Percentiles rank a stretch among this genome's conserved stretches.
Evolutionary conservation across 1,140 invertebrate species (phyloP).

Genomic region (Planococcus citri): DNA sequence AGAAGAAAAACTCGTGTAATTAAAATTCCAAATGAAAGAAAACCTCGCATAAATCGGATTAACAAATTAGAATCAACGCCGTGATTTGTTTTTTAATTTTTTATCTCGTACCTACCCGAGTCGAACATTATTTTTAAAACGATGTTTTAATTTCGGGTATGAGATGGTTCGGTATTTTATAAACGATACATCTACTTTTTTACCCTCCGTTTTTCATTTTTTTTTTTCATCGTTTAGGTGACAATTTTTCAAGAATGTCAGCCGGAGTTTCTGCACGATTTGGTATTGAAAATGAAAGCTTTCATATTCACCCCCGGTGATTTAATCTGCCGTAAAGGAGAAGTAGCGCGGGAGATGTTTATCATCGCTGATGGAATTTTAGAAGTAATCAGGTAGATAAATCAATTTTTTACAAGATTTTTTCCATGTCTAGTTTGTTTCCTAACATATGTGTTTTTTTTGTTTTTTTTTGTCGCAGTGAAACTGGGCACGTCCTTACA

Average conservation of each 20-base stretch:
- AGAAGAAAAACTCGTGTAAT: not conserved
- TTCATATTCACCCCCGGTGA: constrained; percentile 96
- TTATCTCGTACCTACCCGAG: not conserved
- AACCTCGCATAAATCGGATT: not conserved
- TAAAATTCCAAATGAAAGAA: not conserved
- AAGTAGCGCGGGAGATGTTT: constrained; percentile 94
- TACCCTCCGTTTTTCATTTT: not conserved
- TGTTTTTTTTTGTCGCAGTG: constrained; percentile 42
- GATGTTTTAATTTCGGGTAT: not conserved
- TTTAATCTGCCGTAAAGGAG: constrained; percentile 86
- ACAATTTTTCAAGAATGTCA: constrained; percentile 85
- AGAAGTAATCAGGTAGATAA: constrained; percentile 65
- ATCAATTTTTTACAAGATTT: too few relatives aligned
- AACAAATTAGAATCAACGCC: not conserved
- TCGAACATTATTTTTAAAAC: not conserved
- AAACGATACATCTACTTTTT: not conserved
- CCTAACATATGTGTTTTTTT: constrained; percentile 4
- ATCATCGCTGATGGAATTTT: constrained; percentile 94
- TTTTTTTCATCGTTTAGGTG: constrained; percentile 24
- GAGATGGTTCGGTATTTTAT: too few relatives aligned
- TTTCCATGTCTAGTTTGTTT: not conserved
- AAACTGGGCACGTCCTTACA: constrained; percentile 80
- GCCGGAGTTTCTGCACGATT: constrained; percentile 89
- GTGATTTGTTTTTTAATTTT: constrained; percentile 1
- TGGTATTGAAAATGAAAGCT: constrained; percentile 95